Percentiles rank a stretch among this genome's conserved stretches.
These are phyloP conservation scores for Palythoa heliodiscus DNA, from an alignment of 92 coral and sea anemone genomes.

Conservation along the genomic window DNA sequence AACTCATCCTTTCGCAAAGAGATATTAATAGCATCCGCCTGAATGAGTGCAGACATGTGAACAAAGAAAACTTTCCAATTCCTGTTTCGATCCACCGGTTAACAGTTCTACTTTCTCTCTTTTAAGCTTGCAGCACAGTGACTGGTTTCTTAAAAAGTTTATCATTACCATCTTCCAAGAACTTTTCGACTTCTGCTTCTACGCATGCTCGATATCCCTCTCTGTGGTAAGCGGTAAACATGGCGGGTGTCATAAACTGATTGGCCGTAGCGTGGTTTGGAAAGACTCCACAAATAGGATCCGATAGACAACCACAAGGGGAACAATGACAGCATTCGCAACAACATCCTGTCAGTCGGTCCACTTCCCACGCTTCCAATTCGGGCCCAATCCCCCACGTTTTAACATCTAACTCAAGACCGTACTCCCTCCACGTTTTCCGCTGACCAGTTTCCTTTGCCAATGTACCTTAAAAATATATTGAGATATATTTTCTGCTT, in stretches of 20 bases:
- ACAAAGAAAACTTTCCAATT: too few species aligned
- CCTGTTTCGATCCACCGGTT: background rate
- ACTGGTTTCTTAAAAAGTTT: background rate
- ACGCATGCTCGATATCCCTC: constrained; percentile 92
- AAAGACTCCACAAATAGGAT: constrained; percentile 63
- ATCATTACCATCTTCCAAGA: constrained; percentile 45
- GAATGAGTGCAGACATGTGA: too few species aligned
- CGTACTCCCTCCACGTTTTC: constrained; percentile 58
- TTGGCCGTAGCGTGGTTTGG: constrained; percentile 80
- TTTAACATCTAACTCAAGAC: constrained; percentile 61
- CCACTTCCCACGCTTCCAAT: constrained; percentile 71
- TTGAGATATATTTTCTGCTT: background rate
- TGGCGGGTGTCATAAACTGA: constrained; percentile 78
- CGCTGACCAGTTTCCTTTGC: background rate
- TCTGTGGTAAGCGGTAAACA: constrained; percentile 82
- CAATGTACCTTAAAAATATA: constrained; percentile 3
- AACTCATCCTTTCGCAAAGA: too few species aligned
- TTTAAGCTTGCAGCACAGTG: background rate
- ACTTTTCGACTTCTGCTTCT: constrained; percentile 74
- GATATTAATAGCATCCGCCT: too few species aligned
- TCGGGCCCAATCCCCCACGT: constrained; percentile 89
- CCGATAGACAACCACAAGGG: constrained; percentile 50
- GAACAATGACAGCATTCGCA: constrained; percentile 85
- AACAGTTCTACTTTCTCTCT: background rate
- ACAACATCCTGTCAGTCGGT: constrained; percentile 77